phyloP scores from a whole-genome alignment of 2,797 vertebrate species.

The Acrocephalus scirpaceus region DNA sequence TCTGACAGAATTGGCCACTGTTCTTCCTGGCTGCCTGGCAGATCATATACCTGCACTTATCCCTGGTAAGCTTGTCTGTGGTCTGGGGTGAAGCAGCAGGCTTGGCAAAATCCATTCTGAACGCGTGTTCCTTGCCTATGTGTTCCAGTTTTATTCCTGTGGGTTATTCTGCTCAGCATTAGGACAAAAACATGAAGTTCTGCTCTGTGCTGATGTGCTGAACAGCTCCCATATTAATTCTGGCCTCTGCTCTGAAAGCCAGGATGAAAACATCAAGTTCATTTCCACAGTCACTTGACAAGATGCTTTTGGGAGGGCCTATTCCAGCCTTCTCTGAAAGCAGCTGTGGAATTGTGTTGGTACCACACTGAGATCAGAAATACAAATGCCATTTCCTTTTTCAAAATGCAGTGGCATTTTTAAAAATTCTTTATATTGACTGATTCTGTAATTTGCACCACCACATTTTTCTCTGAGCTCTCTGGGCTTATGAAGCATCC shows the following conservation, averaged over 20 bases:
- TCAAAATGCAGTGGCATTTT: background rate
- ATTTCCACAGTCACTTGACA: background rate
- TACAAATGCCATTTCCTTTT: background rate
- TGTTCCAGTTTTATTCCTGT: background rate
- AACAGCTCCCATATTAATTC: background rate
- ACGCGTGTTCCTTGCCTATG: rapidly evolving
- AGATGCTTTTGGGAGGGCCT: background rate
- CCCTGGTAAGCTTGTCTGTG: constrained; percentile 78
- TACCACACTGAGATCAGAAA: background rate
- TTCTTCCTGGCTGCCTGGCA: constrained; percentile 86
- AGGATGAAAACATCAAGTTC: background rate
- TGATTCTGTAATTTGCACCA: background rate
- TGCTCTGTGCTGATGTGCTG: background rate
- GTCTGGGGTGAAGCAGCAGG: background rate
- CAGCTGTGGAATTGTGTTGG: background rate
- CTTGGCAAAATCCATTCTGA: background rate
- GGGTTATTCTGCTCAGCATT: background rate
- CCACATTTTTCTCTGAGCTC: background rate
- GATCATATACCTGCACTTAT: constrained; percentile 86
- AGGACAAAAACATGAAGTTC: background rate
- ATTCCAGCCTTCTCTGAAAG: background rate
- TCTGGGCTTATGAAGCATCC: background rate
- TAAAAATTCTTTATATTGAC: background rate
- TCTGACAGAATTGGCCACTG: constrained; percentile 85
- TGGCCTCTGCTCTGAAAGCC: background rate